Evolutionary conservation across 2,113 vertebrate genomes (phyloP).

Genomic region (Python bivittatus): DNA sequence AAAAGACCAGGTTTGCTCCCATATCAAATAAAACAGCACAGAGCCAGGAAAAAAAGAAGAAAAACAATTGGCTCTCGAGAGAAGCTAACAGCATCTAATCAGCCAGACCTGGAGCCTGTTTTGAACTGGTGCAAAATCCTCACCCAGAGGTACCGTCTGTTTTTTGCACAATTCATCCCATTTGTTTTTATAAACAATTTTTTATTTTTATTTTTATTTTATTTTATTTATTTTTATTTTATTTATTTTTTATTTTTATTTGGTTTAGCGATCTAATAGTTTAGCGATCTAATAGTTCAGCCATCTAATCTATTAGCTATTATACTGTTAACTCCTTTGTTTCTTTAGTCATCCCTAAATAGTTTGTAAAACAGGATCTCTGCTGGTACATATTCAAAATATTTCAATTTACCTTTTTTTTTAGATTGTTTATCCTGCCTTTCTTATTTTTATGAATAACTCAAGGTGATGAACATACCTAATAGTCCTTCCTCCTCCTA

Average conservation of each 20-base stretch:
- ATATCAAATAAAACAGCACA: neutral
- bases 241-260: neutral
- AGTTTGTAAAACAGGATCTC: neutral
- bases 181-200: neutral
- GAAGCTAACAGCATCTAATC: neutral
- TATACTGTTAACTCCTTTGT: neutral
- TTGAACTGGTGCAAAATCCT: neutral
- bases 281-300: neutral
- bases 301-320: neutral
- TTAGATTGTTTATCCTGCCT: no score
- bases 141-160: neutral
- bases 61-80: neutral
- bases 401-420: neutral
- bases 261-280: neutral
- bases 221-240: no score
- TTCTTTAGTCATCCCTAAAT: neutral
- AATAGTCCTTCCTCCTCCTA: no score
- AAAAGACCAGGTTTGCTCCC: neutral
- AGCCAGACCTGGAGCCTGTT: neutral
- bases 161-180: neutral
- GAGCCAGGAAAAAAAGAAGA: rapidly evolving
- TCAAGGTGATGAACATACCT: no score
- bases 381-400: neutral
- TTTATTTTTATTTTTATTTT: no score
- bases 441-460: no score